Base-by-base conservation (phyloP, 37 sponge, comb jelly and placozoan genomes). In the Haliclona indistincta region DNA sequence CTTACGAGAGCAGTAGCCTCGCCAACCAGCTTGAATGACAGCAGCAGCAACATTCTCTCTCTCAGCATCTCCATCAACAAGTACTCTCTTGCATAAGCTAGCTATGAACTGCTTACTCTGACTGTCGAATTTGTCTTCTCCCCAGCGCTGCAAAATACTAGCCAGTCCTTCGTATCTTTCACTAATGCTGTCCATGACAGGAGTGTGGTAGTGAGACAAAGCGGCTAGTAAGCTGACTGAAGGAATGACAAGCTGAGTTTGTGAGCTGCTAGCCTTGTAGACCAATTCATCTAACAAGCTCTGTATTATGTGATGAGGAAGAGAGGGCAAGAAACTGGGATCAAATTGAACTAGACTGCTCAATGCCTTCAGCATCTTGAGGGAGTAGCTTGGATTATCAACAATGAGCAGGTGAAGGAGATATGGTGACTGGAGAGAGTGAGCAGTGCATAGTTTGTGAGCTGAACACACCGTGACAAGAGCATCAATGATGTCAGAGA, bases 21-120 rank as follows among this genome's bases (percentile, higher is more conserved):
- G 73, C 90, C 90, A 89, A 8, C 47, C 26, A 43, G 85, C 80
- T 40, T 89, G 90, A 38, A 89, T 89, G 26, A 80, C 41, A 1
- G 56, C 51, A 38, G 90, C 90, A 29, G 90, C 84, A 43, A 49
- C 38, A 33, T 75, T 8, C 0, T 2, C 13, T 11, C 36, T 20
- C 28, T 3, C 52, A 22, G 34, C 72, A 26, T 70, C 71, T 20
- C 37, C 64, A 0, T 54, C 40, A 56, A 8, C n/a, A 23, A 20
- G 32, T 20, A 37, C 58, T 29, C 55, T 44, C 1, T 49, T 17
- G 5, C 55, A 49, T 6, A 84, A 55, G 38, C 36, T 29, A 20
- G 53, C 20, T 2, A 63, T 38, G 13, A 84, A 63, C 20, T 77
- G 26, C 13, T 49, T 33, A 22, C 54, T 62, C 29, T 37, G 4